These are phyloP conservation scores for Apocrypta bakeri DNA, from an alignment of 1,140 invertebrate genomes.

Conservation along the genomic window DNA sequence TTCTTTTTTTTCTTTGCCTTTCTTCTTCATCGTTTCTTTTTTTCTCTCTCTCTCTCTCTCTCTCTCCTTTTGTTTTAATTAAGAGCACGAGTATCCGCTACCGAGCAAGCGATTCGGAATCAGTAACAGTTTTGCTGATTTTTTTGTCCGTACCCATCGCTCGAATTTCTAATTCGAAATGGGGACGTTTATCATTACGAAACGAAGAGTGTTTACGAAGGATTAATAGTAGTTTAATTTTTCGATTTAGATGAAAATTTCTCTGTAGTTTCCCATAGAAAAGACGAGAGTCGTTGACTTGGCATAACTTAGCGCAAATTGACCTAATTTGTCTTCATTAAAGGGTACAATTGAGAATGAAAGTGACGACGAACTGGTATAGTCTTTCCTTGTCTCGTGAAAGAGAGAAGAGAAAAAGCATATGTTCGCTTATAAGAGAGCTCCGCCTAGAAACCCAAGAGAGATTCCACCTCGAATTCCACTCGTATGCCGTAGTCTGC, in stretches of 20 bases:
- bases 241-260: neutral
- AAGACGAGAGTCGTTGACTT: constrained; percentile 55
- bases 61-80: constrained; percentile 7
- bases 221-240: too few species aligned
- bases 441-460: neutral
- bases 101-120: neutral
- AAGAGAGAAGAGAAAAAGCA: neutral
- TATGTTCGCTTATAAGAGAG: neutral
- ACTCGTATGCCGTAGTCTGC: neutral
- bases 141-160: neutral
- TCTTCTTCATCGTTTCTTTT: neutral
- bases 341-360: constrained; percentile 63
- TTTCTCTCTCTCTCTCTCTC: neutral
- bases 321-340: constrained; percentile 66
- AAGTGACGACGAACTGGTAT: constrained; percentile 53
- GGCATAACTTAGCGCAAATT: constrained; percentile 59
- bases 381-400: neutral
- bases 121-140: constrained; percentile 3
- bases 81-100: neutral
- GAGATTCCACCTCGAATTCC: constrained; percentile 17
- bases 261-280: constrained; percentile 29
- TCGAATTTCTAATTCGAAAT: neutral
- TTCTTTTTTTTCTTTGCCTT: neutral
- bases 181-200: neutral
- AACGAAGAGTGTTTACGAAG: neutral